Percentiles rank a stretch among this genome's conserved stretches.
Conservation (phyloP, 2,113 vertebrate species). For the Hiodon alosoides region DNA sequence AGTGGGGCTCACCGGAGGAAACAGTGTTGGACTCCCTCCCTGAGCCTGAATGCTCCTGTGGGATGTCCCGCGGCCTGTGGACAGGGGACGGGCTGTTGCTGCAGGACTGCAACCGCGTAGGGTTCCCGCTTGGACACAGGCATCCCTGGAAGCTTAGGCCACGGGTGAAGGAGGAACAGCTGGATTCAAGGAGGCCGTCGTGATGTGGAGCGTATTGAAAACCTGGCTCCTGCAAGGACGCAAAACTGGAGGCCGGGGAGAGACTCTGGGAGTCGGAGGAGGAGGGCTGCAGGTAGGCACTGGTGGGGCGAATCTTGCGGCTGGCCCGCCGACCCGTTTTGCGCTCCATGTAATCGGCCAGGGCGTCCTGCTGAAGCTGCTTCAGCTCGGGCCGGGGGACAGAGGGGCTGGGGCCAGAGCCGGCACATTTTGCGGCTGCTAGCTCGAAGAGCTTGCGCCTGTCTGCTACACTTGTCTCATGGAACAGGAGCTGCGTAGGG, state of each 20-base stretch:
- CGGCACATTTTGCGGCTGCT: conserved; percentile 47
- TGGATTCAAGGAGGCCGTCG: conserved; percentile 34
- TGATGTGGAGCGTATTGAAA: conserved; percentile 41
- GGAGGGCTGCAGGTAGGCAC: conserved; percentile 58
- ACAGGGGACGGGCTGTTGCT: conserved; percentile 38
- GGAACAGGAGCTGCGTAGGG: conserved; percentile 45
- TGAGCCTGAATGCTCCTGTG: conserved; percentile 35
- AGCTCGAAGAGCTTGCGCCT: conserved; percentile 81
- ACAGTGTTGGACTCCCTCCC: conserved; percentile 41
- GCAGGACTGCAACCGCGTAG: conserved; percentile 33
- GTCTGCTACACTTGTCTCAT: conserved; percentile 77
- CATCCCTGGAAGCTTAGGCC: conserved; percentile 42
- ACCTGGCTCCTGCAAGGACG: conserved; percentile 74
- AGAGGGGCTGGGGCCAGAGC: not conserved
- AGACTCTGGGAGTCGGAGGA: conserved; percentile 63
- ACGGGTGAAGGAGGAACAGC: conserved; percentile 47
- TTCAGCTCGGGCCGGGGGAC: conserved; percentile 69
- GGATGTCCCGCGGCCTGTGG: conserved; percentile 35
- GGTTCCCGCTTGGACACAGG: conserved; percentile 51
- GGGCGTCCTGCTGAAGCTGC: conserved; percentile 83
- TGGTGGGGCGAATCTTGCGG: conserved; percentile 58
- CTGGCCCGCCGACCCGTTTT: conserved; percentile 66
- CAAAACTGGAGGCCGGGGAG: conserved; percentile 71
- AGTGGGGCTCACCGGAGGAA: not conserved
- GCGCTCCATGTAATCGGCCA: conserved; percentile 81